Percentiles rank a stretch among this genome's conserved stretches.
Evolutionary conservation across 2,888 invertebrate genomes (phyloP).

Genomic region (Lucinisca nassula): DNA sequence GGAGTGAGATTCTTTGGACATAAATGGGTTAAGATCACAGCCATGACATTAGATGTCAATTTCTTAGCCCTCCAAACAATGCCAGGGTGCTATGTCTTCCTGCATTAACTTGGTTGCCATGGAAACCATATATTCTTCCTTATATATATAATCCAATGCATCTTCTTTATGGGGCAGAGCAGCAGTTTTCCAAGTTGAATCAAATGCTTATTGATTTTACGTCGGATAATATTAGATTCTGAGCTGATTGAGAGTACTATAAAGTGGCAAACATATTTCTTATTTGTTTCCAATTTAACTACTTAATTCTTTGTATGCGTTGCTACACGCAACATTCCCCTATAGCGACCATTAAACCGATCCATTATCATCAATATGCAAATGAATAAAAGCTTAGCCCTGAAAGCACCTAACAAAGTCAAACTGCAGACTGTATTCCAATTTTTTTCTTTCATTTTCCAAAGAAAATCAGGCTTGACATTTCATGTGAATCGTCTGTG

Average conservation of each 20-base stretch:
- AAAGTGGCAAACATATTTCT: conserved; percentile 69
- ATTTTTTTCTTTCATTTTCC: no score
- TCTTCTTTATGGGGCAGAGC: conserved; percentile 38
- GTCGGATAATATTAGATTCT: conserved; percentile 68
- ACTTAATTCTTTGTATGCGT: conserved; percentile 32
- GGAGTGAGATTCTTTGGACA: no score
- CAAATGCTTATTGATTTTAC: conserved; percentile 65
- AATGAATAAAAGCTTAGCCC: conserved; percentile 11
- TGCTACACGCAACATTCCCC: conserved; percentile 54
- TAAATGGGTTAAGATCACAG: no score
- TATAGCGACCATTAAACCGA: conserved; percentile 1
- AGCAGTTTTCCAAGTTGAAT: conserved; percentile 54
- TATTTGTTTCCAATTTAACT: conserved; percentile 59
- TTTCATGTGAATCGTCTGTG: no score
- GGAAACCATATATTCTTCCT: not conserved
- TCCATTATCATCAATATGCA: conserved; percentile 23
- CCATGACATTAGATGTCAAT: not conserved
- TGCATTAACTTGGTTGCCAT: not conserved
- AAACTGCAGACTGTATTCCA: no score
- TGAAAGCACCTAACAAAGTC: no score
- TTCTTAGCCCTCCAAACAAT: not conserved
- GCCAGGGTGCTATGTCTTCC: not conserved
- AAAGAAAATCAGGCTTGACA: no score
- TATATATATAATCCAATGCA: conserved; percentile 48
- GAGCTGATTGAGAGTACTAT: conserved; percentile 66